These are phyloP conservation scores for Andrena bicolor DNA, from an alignment of 2,888 invertebrate genomes.

Conservation along the genomic window DNA sequence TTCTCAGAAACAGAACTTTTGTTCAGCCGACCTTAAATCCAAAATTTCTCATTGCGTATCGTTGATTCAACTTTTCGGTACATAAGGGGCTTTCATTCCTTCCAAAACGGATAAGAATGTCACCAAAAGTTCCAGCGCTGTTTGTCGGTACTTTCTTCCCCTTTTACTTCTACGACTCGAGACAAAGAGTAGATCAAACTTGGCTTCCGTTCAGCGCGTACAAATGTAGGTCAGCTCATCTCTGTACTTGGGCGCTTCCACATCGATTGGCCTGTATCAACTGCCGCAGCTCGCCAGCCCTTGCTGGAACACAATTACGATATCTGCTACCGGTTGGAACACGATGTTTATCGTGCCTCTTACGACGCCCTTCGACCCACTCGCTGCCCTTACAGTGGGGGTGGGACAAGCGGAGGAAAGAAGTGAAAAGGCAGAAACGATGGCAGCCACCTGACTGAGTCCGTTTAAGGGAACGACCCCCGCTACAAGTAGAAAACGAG, in stretches of 20 bases:
- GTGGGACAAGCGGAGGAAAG: neutral
- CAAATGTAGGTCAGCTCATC: constrained; percentile 14
- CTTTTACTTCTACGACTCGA: neutral
- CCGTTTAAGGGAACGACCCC: constrained; percentile 15
- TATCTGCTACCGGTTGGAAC: constrained; percentile 7
- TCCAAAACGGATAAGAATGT: neutral
- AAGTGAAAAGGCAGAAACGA: neutral
- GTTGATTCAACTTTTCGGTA: neutral
- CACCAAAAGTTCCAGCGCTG: neutral
- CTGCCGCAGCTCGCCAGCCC: neutral
- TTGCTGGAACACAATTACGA: constrained; percentile 19
- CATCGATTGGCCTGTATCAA: constrained; percentile 19
- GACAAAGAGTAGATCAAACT: constrained; percentile 5
- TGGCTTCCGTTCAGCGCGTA: neutral
- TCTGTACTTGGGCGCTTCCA: neutral
- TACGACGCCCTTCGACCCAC: constrained; percentile 9
- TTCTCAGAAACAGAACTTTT: too few species aligned
- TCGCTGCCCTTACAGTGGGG: neutral
- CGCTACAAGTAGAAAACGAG: constrained; percentile 20
- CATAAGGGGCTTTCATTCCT: neutral
- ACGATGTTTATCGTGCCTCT: constrained; percentile 23
- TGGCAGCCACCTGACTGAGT: constrained; percentile 1
- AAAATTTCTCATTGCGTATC: neutral
- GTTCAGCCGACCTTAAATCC: too few species aligned
- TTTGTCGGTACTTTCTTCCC: neutral